Conservation (phyloP, 1,140 invertebrate genomes). For the Matsumurasca onukii region DNA sequence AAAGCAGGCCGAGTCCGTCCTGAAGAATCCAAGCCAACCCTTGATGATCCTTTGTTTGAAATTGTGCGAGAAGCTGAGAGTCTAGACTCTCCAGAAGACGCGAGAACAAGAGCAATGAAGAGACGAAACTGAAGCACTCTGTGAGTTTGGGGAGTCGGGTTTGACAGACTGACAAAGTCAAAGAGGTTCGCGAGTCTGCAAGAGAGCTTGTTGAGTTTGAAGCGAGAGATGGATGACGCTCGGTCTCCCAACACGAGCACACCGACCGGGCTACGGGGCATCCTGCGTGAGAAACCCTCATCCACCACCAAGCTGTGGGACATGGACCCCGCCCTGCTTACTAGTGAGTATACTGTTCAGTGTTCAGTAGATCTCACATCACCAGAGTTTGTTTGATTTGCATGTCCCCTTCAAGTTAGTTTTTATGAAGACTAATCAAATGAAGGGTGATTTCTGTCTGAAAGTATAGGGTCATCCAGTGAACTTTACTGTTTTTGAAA, state of each 20-base stretch:
- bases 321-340: constrained; percentile 25
- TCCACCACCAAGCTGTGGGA: constrained; percentile 29
- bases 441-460: no score
- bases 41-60: constrained; percentile 4
- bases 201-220: constrained; percentile 11
- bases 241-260: not conserved
- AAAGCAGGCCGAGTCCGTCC: constrained; percentile 12
- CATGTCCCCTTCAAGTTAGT: no score
- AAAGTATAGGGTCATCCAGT: no score
- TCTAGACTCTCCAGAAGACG: constrained; percentile 12
- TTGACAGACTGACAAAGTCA: constrained; percentile 2
- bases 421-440: no score
- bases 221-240: not conserved
- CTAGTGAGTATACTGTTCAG: constrained; percentile 29
- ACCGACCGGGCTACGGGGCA: constrained; percentile 20
- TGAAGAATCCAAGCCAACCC: not conserved
- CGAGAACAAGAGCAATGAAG: not conserved
- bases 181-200: constrained; percentile 1
- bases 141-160: constrained; percentile 18
- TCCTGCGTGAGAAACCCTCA: constrained; percentile 35
- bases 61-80: constrained; percentile 15
- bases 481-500: no score
- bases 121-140: not conserved
- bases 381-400: no score
- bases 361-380: no score